Conservation (phyloP, 2,797 vertebrate species). For the Mallotus villosus region DNA sequence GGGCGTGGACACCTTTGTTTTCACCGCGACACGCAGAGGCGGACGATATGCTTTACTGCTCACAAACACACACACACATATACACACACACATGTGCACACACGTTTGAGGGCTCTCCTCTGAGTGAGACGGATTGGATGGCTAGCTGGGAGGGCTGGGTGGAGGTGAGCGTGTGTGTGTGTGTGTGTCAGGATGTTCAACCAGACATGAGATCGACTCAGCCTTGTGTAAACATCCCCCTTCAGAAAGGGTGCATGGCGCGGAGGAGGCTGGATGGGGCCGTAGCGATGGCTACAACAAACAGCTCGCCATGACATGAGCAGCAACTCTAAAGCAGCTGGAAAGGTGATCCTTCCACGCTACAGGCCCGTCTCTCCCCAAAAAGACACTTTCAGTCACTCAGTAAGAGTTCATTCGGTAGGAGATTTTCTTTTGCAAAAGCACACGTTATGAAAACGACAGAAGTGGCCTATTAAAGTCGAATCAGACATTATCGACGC, state of each 20-base stretch:
- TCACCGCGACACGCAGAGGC: constrained; percentile 39
- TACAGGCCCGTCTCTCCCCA: too few species aligned
- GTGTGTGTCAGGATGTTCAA: constrained; percentile 11
- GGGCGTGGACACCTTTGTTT: constrained; percentile 52
- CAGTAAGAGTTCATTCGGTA: not conserved
- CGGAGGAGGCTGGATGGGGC: not conserved
- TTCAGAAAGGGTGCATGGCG: not conserved
- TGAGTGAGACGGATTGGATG: not conserved
- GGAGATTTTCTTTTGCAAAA: constrained; percentile 58
- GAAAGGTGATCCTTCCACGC: not conserved
- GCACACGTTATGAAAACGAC: constrained; percentile 73
- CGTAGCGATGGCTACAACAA: too few species aligned
- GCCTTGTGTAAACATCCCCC: constrained; percentile 33
- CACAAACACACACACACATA: constrained; percentile 18
- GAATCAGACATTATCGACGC: constrained; percentile 69
- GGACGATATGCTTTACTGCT: constrained; percentile 46
- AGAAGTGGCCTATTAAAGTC: constrained; percentile 74
- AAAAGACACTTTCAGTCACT: too few species aligned
- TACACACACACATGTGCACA: not conserved
- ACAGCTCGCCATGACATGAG: too few species aligned
- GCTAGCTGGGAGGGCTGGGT: not conserved
- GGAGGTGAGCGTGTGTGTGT: not conserved
- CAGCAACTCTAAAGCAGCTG: not conserved
- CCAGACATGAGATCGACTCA: constrained; percentile 34
- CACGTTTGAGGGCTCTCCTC: not conserved